phyloP scores from a whole-genome alignment of 2,888 invertebrate genomes.

The Drosophila flavopinicola region DNA sequence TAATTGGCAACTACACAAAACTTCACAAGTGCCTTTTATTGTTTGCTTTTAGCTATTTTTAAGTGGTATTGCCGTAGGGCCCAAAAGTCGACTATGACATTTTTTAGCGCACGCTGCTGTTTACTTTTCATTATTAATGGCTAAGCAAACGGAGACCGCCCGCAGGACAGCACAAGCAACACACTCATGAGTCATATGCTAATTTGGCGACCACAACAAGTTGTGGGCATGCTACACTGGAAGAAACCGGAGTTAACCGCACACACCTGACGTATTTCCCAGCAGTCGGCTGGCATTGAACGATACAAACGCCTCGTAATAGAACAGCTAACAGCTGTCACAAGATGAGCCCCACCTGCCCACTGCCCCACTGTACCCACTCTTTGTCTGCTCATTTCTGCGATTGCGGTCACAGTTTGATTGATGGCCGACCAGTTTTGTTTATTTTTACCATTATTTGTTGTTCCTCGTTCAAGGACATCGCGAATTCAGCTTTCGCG shows the following conservation, averaged over 20 bases:
- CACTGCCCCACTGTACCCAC: background rate
- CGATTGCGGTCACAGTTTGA: constrained; percentile 41
- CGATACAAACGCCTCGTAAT: constrained; percentile 16
- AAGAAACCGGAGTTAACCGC: constrained; percentile 18
- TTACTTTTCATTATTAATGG: constrained; percentile 68
- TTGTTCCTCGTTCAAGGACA: constrained; percentile 56
- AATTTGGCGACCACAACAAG: constrained; percentile 48
- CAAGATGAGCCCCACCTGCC: constrained; percentile 21
- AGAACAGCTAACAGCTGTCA: constrained; percentile 38
- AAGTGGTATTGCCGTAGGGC: constrained; percentile 64
- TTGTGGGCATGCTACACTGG: constrained; percentile 13
- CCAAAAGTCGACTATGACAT: constrained; percentile 56
- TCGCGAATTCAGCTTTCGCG: constrained; percentile 13
- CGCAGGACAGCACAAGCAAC: constrained; percentile 7
- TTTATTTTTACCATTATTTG: constrained; percentile 43
- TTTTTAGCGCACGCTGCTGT: constrained; percentile 23
- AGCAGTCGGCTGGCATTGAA: constrained; percentile 57
- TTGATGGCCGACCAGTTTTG: constrained; percentile 64
- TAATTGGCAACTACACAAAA: constrained; percentile 59
- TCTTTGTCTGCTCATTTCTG: background rate
- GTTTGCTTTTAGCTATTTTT: constrained; percentile 54
- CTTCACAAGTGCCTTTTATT: constrained; percentile 18
- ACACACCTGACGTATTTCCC: constrained; percentile 61
- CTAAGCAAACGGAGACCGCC: constrained; percentile 49
- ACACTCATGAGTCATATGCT: constrained; percentile 76